These are phyloP conservation scores for Eufriesea mexicana DNA, from an alignment of 1,140 invertebrate genomes.

Conservation along the genomic window DNA sequence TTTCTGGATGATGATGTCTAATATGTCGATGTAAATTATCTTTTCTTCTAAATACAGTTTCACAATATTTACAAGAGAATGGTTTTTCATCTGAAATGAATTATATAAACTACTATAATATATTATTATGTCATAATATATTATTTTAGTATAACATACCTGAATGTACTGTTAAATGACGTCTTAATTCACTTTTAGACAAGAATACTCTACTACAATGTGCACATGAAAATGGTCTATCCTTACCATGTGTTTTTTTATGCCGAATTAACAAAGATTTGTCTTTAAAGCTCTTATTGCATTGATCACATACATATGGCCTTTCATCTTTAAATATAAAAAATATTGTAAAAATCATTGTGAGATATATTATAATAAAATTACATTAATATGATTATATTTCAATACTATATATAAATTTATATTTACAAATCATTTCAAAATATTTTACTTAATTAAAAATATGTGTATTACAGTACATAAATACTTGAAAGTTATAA, in stretches of 20 bases:
- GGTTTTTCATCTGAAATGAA: conserved; percentile 78
- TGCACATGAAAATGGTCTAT: conserved; percentile 76
- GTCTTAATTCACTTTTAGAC: conserved; percentile 77
- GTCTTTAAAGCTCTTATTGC: conserved; percentile 78
- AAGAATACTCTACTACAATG: conserved; percentile 76
- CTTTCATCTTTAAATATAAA: conserved; percentile 70
- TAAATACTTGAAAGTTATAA: too few species aligned
- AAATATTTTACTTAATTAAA: too few species aligned
- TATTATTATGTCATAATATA: conserved; percentile 29
- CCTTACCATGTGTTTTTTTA: conserved; percentile 77
- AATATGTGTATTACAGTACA: not conserved
- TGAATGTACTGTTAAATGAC: conserved; percentile 76
- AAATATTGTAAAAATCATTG: not conserved
- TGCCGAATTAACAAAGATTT: conserved; percentile 77
- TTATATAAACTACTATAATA: not conserved
- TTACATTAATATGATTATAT: not conserved
- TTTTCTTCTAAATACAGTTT: conserved; percentile 79
- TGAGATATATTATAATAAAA: not conserved
- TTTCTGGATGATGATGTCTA: conserved; percentile 80
- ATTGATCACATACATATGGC: conserved; percentile 75
- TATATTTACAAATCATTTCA: too few species aligned
- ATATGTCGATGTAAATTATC: conserved; percentile 82
- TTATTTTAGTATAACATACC: conserved; percentile 65
- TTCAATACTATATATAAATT: too few species aligned
- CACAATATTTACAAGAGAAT: conserved; percentile 80